Conservation (phyloP, 2,113 vertebrate species). For the Sceloporus tristichus region DNA sequence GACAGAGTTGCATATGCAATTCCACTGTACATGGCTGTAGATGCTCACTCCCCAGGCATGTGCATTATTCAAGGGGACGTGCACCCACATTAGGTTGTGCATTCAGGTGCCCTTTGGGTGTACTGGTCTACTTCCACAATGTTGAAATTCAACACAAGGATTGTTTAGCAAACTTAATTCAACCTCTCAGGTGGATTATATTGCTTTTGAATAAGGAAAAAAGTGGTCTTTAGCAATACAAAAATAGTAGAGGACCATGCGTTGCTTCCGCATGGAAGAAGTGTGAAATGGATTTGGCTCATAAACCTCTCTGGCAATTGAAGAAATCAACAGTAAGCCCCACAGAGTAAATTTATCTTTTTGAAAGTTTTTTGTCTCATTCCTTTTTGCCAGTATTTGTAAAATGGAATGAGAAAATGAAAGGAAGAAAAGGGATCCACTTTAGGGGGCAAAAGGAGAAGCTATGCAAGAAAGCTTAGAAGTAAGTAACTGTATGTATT, state of each 20-base stretch:
- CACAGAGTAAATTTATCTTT: neutral
- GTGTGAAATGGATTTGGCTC: neutral
- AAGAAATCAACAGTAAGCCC: neutral
- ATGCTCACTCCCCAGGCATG: too few species aligned
- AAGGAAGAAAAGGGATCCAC: conserved; percentile 34
- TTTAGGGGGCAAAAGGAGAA: conserved; percentile 49
- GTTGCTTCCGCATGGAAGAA: neutral
- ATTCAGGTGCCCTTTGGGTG: too few species aligned
- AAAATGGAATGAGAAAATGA: neutral
- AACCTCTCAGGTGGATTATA: too few species aligned
- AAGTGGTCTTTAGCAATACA: too few species aligned
- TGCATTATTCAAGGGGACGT: too few species aligned
- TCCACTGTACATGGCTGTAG: too few species aligned
- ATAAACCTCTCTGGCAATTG: neutral
- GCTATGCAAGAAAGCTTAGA: conserved; percentile 68
- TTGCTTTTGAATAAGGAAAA: neutral
- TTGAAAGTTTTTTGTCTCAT: neutral
- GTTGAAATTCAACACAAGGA: too few species aligned
- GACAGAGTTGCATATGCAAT: too few species aligned
- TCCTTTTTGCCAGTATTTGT: neutral
- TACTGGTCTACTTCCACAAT: too few species aligned
- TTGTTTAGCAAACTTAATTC: too few species aligned
- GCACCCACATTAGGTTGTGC: too few species aligned
- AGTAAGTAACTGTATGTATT: conserved; percentile 57
- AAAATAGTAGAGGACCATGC: too few species aligned